Base-by-base conservation (phyloP, 2,797 vertebrate genomes). In the Jordanella pulchra region DNA sequence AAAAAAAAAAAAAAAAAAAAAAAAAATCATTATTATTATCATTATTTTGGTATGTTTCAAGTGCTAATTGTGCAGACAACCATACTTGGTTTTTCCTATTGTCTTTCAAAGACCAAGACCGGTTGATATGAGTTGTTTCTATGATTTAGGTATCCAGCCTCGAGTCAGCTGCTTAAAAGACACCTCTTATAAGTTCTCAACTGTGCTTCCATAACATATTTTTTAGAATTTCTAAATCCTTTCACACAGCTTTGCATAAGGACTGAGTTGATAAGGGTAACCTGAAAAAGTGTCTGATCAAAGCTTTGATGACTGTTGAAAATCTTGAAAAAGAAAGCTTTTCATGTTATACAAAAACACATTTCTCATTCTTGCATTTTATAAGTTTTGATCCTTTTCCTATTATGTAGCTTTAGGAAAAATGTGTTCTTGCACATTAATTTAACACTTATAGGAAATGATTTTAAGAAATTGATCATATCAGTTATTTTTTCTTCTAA, bases 401-500 rank as follows among this genome's bases (percentile, higher is more conserved):
- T 53, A 23, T 23, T 25, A 3, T 69, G 15, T 42, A 47, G 28
- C 27, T 74, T 13, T 44, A 63, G 44, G 68, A 44, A 35, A 27
- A 28, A 76, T 67, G n/a, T 51, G 13, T 1, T 67, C 21, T 14
- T 44, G 23, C 35, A n/a, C 42, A 39, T 23, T 61, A 11, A 39
- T 13, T 39, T 39, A 63, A n/a, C 60, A n/a, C 2, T 25, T 15
- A 14, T 4, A 25, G 14, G 6, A 42, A 61, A 42, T n/a, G 12
- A 5, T 25, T 63, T 44, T 64, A 14, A 64, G 23, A 44, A 44
- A 64, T 23, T 42, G 12, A 39, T 63, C 7, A 63, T 70, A 35
- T 35, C 11, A 23, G 58, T 82, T 51, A 48, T 50, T 48, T 28
- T 42, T n/a, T 1, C 1, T 13, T 65, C 30, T 68, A 50, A 76